A percentile compares a stretch with the other conserved stretches of the same genome.
Evolutionary conservation across 2,113 vertebrate genomes (phyloP).

Genomic region (Heterocephalus glaber): DNA sequence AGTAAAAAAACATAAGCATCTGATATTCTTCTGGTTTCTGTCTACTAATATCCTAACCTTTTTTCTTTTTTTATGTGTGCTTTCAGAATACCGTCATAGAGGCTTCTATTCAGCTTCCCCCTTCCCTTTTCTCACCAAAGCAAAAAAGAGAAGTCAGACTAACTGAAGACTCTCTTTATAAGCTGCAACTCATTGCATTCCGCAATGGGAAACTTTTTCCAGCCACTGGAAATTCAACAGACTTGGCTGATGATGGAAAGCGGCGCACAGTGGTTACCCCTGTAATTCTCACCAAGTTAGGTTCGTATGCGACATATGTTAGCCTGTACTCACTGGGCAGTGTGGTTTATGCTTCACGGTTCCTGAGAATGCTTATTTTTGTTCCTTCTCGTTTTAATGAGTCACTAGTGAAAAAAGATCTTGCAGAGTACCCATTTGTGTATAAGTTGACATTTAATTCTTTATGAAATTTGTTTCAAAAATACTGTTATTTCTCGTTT

Average conservation of each 20-base stretch:
- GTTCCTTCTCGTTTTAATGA: background rate
- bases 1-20: background rate
- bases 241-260: slow-evolving; percentile 91
- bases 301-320: slow-evolving; percentile 82
- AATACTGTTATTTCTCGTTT: slow-evolving; percentile 4
- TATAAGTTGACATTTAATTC: background rate
- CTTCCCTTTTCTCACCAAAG: slow-evolving; percentile 90
- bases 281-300: slow-evolving; percentile 95
- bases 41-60: background rate
- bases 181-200: slow-evolving; percentile 96
- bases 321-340: fast-evolving
- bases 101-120: slow-evolving; percentile 95
- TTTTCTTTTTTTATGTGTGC: background rate
- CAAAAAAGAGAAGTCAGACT: slow-evolving; percentile 86
- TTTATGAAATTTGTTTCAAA: slow-evolving; percentile 48
- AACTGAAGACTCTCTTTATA: slow-evolving; percentile 90
- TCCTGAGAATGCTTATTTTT: background rate
- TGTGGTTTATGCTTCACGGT: background rate
- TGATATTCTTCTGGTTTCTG: background rate
- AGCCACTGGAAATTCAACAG: slow-evolving; percentile 93
- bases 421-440: background rate
- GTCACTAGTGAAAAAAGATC: background rate
- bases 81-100: slow-evolving; percentile 94
- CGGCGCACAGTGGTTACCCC: slow-evolving; percentile 94
- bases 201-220: slow-evolving; percentile 98